Base-by-base conservation (phyloP, 1,140 invertebrate genomes). In the Chlorops oryzae region DNA sequence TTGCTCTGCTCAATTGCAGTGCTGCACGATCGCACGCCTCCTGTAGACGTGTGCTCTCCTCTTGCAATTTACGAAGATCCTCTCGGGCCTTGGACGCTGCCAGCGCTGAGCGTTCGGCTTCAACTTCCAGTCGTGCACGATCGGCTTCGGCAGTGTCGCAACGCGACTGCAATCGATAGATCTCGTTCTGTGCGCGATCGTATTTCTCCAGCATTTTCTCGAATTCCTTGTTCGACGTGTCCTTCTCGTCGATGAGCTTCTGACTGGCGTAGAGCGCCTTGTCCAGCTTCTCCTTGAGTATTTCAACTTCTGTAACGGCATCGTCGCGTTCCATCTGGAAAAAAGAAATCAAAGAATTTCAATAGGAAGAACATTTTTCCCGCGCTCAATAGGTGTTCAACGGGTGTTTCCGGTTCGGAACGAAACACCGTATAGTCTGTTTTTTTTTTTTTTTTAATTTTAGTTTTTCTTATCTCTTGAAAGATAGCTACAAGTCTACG, bases 181-280 rank as follows among this genome's bases (percentile, higher is more conserved):
- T 80, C 70, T 95, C 90, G 59, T 85, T 89, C 70, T 95, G 90
- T 2, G 85, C 83, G 60, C 90, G 86, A 74, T 95, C 92, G 70
- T 92, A 91, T 78, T 94, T 94, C 74, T 94, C 92, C 57, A 92
- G 74, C 73, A 93, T 83, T 74, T 92, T 88, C 62, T 95, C 90
- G 65, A 91, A 87, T 74, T 96, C 92, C 73, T 90, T 90, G 74
- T 88, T 87, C 28, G 85, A 82, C 42, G 78, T 83, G 61, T 95
- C 92, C 59, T 89, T 87, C 59, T 95, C 92, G 60, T 95, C 90
- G 50, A 89, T 79, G 0, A 85, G 81, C 73, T 92, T 92, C 62
- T 84, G 83, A 42, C 85, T 77, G 20, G 84, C 79, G 52, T 86
- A 83, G 32, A 91, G 81, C 24, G 86, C 78, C 69, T 94, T 94